Evolutionary conservation across 2,797 vertebrate genomes (phyloP).

Genomic region (Hyperoplus lanceolatus): DNA sequence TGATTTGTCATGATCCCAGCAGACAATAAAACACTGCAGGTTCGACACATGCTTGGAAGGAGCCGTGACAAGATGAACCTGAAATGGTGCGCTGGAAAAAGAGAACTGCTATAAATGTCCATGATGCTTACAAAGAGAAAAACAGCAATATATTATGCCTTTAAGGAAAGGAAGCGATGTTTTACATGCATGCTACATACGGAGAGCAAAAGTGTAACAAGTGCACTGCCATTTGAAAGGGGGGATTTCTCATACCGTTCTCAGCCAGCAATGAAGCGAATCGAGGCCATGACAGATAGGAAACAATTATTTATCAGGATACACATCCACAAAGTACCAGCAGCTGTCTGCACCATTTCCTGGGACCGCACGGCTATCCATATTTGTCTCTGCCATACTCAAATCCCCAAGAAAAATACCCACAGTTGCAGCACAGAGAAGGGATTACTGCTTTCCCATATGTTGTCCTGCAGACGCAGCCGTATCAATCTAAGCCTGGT

Average conservation of each 20-base stretch:
- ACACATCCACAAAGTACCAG: slow-evolving; percentile 74
- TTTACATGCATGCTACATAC: slow-evolving; percentile 66
- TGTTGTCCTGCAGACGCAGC: slow-evolving; percentile 84
- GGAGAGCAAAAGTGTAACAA: slow-evolving; percentile 54
- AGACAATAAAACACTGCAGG: slow-evolving; percentile 69
- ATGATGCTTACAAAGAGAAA: slow-evolving; percentile 54
- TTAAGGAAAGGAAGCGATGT: slow-evolving; percentile 51
- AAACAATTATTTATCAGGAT: slow-evolving; percentile 84
- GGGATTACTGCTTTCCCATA: slow-evolving; percentile 89
- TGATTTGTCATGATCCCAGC: slow-evolving; percentile 76
- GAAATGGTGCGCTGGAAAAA: slow-evolving; percentile 47
- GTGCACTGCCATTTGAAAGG: slow-evolving; percentile 56
- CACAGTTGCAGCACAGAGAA: slow-evolving; percentile 77
- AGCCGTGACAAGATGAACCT: slow-evolving; percentile 70
- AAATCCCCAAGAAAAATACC: slow-evolving; percentile 85
- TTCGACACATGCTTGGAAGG: slow-evolving; percentile 76
- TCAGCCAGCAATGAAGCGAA: slow-evolving; percentile 64
- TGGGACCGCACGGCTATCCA: slow-evolving; percentile 68
- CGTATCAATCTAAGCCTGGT: slow-evolving; percentile 85
- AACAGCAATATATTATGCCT: slow-evolving; percentile 53
- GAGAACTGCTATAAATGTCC: slow-evolving; percentile 53
- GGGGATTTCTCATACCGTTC: slow-evolving; percentile 60
- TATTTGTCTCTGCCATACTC: slow-evolving; percentile 79
- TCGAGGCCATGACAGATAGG: slow-evolving; percentile 77
- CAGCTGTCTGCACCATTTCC: slow-evolving; percentile 81